phyloP scores from a whole-genome alignment of 2,797 vertebrate genomes.

The Rhynchotus rufescens region DNA sequence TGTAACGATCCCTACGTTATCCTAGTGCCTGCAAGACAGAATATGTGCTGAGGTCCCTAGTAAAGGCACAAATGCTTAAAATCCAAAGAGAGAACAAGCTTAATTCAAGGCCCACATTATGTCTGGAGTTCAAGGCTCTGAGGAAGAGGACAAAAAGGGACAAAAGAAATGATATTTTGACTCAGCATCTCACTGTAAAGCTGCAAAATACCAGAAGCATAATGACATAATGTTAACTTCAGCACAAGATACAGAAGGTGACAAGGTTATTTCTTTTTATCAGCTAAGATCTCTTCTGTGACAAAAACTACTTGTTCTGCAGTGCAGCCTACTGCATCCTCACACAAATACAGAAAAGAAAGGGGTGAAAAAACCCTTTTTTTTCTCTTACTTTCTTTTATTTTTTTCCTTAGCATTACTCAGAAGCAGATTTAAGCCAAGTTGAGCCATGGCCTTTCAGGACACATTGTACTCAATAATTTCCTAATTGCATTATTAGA shows the following conservation, averaged over 20 bases:
- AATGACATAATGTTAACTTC: conserved; percentile 48
- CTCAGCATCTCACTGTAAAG: not conserved
- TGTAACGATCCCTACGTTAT: conserved; percentile 22
- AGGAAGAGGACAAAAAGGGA: conserved; percentile 44
- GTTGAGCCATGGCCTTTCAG: not conserved
- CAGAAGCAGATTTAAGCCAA: not conserved
- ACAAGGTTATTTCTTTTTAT: conserved; percentile 63
- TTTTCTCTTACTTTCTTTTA: not conserved
- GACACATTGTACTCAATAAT: not conserved
- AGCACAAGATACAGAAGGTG: conserved; percentile 59
- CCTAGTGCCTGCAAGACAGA: not conserved
- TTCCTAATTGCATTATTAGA: not conserved
- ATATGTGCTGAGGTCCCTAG: not conserved
- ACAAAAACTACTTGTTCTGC: conserved; percentile 50
- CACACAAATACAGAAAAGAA: conserved; percentile 48
- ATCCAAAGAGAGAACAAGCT: not conserved
- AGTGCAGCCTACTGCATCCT: conserved; percentile 40
- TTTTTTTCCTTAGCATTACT: not conserved
- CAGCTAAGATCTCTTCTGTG: conserved; percentile 21
- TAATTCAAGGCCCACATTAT: conserved; percentile 30
- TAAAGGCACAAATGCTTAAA: conserved; percentile 23
- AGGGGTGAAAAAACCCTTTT: not conserved
- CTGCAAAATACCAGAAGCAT: conserved; percentile 27
- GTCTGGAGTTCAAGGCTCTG: conserved; percentile 41
- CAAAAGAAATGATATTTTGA: conserved; percentile 45